Evolutionary conservation across 2,888 invertebrate species (phyloP), one percentile per base, ranked within the genome.

Genomic region (Congeria kusceri): DNA sequence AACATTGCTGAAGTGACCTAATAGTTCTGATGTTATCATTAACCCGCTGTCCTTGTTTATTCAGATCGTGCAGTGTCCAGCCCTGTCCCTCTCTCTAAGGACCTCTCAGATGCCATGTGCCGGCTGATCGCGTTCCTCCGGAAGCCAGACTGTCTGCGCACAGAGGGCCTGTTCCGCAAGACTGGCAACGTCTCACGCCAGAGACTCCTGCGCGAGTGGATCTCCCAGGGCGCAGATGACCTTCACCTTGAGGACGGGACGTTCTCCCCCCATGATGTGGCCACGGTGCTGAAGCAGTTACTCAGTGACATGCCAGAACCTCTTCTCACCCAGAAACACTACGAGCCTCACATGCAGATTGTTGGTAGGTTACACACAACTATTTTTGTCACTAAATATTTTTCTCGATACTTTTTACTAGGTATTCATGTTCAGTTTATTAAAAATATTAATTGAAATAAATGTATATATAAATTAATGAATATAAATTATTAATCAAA

Each of bases 231-330:
- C 7, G 67, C 96, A 0, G 95, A 95, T 28, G 94, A 95, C 27
- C 93, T 98, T 25, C 95, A 96, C 73, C 94, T 98, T 18, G 95
- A 96, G 56, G 95, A 95, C 46, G 95, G 96, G 20, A 94, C 94
- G 65, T 98, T 96, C 92, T 96, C 96, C 9, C 97, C 97, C 0
- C 98, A 98, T 91, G 98, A 98, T 92, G 97, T 97, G 94, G 98
- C 98, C 0, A 97, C 97, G 0, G 97, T 98, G 0, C 94, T 98
- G 18, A 98, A 98, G 93, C 96, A 96, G 5, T 97, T 97, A 91
- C 94, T 98, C 1, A 96, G 97, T 0, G 98, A 98, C 86, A 93
- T 98, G 69, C 96, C 97, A 0, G 98, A 98, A 91, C 98, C 98
- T 0, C 93, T 98, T 57, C 94, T 98, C 18, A 97, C 96, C 0